A percentile compares a stretch with the other conserved stretches of the same genome.
phyloP scores from a whole-genome alignment of 2,113 vertebrate species.

The Protobothrops flavoviridis region DNA sequence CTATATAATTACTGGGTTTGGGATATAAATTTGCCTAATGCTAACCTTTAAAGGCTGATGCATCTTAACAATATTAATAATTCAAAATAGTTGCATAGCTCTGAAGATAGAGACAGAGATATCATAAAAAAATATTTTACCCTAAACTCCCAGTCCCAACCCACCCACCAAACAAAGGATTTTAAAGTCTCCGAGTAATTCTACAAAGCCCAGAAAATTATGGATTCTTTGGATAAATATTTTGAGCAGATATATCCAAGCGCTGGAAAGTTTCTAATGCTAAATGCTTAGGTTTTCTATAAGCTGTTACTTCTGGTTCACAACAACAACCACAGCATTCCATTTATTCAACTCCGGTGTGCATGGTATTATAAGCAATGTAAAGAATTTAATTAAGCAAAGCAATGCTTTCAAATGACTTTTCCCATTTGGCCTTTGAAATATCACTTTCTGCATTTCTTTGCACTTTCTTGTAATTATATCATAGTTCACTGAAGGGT shows the following conservation, averaged over 20 bases:
- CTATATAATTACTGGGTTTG: not conserved
- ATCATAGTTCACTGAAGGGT: not conserved
- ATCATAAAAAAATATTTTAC: not conserved
- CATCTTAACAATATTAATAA: not conserved
- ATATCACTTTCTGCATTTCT: not conserved
- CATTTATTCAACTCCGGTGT: not conserved
- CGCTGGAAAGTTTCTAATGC: not conserved
- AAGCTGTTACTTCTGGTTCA: not conserved
- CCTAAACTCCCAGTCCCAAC: not conserved
- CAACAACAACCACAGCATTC: not conserved
- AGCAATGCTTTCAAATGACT: not conserved
- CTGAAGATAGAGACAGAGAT: not conserved
- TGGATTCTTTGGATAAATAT: not conserved
- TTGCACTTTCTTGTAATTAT: not conserved
- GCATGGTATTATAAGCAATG: not conserved
- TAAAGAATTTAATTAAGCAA: not conserved
- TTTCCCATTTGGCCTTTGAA: not conserved
- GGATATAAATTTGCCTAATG: not conserved
- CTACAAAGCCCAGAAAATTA: not conserved
- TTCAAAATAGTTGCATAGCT: not conserved
- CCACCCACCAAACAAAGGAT: not conserved
- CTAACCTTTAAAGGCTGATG: not conserved
- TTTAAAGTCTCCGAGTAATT: not conserved
- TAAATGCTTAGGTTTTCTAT: not conserved
- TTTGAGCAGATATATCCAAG: not conserved